phyloP scores from a whole-genome alignment of 1,140 invertebrate species.

The Sycophila sp. region DNA sequence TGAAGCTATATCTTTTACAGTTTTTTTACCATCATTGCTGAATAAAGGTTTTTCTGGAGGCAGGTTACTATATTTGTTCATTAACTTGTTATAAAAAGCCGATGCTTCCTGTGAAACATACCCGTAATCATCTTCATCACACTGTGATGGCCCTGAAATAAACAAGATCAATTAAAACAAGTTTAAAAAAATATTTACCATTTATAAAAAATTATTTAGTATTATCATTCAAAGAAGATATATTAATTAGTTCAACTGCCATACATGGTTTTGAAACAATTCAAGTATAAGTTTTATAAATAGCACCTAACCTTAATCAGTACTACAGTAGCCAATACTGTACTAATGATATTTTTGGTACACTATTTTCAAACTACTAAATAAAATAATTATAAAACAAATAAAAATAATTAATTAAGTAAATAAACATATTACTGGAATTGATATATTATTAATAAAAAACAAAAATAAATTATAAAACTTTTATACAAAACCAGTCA shows the following conservation, averaged over 20 bases:
- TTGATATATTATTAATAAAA: too few relatives aligned
- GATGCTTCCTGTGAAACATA: conserved; percentile 86
- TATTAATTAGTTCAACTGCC: neutral
- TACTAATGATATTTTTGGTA: too few relatives aligned
- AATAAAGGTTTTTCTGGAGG: conserved; percentile 71
- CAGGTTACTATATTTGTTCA: conserved; percentile 81
- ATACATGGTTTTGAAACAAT: neutral
- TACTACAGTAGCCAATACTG: neutral
- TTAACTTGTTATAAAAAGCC: conserved; percentile 83
- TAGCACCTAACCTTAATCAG: conserved; percentile 12
- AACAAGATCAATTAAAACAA: neutral
- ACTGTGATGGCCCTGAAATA: conserved; percentile 74
- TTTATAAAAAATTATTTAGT: neutral
- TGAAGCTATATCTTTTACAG: conserved; percentile 63
- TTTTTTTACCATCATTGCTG: conserved; percentile 56
- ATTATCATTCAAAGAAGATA: conserved; percentile 1
- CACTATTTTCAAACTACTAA: too few relatives aligned
- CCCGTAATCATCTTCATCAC: conserved; percentile 90
- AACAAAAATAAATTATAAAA: too few relatives aligned
- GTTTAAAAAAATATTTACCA: neutral
- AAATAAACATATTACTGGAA: too few relatives aligned
- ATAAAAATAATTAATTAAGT: too few relatives aligned
- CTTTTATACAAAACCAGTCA: too few relatives aligned
- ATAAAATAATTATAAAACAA: too few relatives aligned
- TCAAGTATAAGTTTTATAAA: conserved; percentile 4